phyloP scores from a whole-genome alignment of 2,888 invertebrate genomes.

The Cremastobaeus sp. region DNA sequence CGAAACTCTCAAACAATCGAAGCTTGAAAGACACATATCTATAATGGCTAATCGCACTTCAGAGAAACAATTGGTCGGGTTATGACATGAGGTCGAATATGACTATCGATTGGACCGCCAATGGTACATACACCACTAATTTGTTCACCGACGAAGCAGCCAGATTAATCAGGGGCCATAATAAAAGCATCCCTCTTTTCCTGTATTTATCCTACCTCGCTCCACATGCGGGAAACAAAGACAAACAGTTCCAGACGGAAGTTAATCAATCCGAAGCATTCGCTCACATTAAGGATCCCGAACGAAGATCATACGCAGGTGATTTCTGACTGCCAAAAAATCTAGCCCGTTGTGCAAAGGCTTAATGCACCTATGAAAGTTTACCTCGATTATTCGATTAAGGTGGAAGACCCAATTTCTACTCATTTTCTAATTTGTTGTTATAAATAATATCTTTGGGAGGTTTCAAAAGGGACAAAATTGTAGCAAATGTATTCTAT shows the following conservation, averaged over 20 bases:
- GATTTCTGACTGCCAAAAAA: conserved; percentile 16
- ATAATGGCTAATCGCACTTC: conserved; percentile 34
- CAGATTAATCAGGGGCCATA: conserved; percentile 39
- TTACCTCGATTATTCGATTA: no score
- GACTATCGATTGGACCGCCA: conserved; percentile 43
- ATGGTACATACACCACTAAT: conserved; percentile 41
- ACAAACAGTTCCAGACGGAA: conserved; percentile 37
- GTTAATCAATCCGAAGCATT: conserved; percentile 40
- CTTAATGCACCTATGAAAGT: no score
- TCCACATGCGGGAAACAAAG: conserved; percentile 52
- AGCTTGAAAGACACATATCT: conserved; percentile 29
- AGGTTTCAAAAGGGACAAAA: no score
- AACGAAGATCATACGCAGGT: conserved; percentile 50
- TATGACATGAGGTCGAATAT: conserved; percentile 51
- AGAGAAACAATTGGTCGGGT: conserved; percentile 50
- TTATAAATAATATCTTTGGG: no score
- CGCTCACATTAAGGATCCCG: conserved; percentile 36
- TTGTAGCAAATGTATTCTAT: no score
- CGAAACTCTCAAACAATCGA: conserved; percentile 15
- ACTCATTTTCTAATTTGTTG: no score
- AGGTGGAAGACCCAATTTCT: no score
- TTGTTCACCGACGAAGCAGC: conserved; percentile 46
- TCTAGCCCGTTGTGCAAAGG: no score
- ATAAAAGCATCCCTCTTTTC: conserved; percentile 43
- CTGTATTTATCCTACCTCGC: conserved; percentile 51